A percentile compares a stretch with the other conserved stretches of the same genome.
Conservation (phyloP, 2,797 vertebrate genomes). For the Apodemus agrarius region DNA sequence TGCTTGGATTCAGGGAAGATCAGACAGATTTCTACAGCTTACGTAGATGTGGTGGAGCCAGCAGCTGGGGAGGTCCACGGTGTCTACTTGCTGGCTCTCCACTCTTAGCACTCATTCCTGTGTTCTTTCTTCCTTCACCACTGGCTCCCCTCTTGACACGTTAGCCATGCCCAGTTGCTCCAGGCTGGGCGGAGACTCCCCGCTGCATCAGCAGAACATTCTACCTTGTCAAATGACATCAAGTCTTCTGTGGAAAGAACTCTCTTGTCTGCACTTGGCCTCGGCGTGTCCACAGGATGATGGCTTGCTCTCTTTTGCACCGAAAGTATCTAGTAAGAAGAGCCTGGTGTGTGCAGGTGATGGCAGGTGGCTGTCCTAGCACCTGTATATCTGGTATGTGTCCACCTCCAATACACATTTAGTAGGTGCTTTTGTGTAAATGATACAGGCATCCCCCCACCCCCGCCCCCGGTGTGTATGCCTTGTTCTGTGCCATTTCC, state of each 20-base stretch:
- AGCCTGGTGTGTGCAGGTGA: not conserved
- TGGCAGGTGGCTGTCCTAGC: not conserved
- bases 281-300: not conserved
- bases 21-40: not conserved
- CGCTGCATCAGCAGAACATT: not conserved
- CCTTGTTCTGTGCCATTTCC: not conserved
- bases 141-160: not conserved
- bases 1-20: not conserved
- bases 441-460: not conserved
- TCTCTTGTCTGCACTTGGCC: not conserved
- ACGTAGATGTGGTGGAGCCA: not conserved
- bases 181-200: too few species aligned
- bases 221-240: not conserved
- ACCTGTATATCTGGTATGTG: not conserved
- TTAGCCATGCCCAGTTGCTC: not conserved
- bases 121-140: not conserved
- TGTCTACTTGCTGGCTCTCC: rapidly evolving
- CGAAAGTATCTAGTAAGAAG: not conserved
- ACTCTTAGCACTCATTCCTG: not conserved
- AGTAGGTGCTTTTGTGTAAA: not conserved
- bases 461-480: rapidly evolving
- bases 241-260: not conserved
- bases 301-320: not conserved
- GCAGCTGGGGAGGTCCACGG: rapidly evolving
- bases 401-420: not conserved